These are phyloP conservation scores for Limonius californicus DNA, from an alignment of 1,140 invertebrate genomes.

Conservation along the genomic window DNA sequence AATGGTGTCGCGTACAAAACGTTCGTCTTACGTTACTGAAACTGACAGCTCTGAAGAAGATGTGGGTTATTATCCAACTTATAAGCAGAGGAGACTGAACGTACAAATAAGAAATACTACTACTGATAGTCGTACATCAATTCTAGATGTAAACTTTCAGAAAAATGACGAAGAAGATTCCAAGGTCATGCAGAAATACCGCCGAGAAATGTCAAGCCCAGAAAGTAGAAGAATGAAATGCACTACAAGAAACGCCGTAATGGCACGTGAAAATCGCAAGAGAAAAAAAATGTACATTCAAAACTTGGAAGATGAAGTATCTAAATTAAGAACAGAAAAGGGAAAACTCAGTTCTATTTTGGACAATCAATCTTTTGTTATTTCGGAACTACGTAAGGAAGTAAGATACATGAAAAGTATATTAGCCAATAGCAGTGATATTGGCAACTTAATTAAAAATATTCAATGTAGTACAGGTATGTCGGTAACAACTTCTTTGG, in stretches of 20 bases:
- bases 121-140: background rate
- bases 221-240: conserved; percentile 34
- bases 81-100: too few species aligned
- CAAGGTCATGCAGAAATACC: background rate
- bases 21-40: conserved; percentile 32
- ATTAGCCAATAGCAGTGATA: conserved; percentile 51
- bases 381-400: conserved; percentile 50
- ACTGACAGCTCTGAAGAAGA: conserved; percentile 28
- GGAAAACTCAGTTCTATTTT: conserved; percentile 45
- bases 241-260: conserved; percentile 51
- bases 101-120: background rate
- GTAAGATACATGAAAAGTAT: conserved; percentile 53
- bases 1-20: conserved; percentile 29
- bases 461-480: conserved; percentile 45
- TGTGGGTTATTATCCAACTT: conserved; percentile 6
- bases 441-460: conserved; percentile 48
- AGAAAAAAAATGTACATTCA: conserved; percentile 57
- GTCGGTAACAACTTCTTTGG: conserved; percentile 36
- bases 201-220: conserved; percentile 19
- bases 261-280: conserved; percentile 57
- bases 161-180: conserved; percentile 15
- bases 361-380: conserved; percentile 48
- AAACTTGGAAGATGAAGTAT: conserved; percentile 52
- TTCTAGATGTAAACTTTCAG: background rate
- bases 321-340: conserved; percentile 38